Base-by-base conservation (phyloP, 2,888 invertebrate genomes). In the Unio delphinus region DNA sequence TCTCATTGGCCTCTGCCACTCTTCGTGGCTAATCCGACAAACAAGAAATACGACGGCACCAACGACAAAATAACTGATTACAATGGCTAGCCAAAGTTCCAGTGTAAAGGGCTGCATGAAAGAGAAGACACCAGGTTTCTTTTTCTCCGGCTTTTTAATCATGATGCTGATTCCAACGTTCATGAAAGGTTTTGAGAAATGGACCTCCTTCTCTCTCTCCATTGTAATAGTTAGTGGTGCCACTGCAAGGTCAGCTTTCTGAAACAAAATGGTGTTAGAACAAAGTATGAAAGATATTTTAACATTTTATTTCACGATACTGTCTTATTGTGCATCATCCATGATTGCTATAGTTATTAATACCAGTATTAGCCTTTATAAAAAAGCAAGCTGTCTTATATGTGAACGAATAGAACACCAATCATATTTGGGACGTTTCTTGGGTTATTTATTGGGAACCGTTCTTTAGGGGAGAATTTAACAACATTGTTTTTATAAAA, bases 171-270 rank as follows among this genome's bases (percentile, higher is more conserved):
- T 96, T 72, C 97, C 97, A 74, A 98, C 93, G 28, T 96, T 95
- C 94, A 99, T 96, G 92, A 98, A 99, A 8, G 99, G 98, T 91
- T 98, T 98, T 86, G 95, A 97, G 91, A 99, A 98, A 91, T 98
- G 98, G 82, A 99, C 96, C 76, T 97, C 96, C 78, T 95, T 92
- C 91, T 98, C 97, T 62, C 98, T 92, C 88, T 95, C 96, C 26
- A 95, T 94, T 63, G 97, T 98, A 86, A 99, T 96, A 45, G 97
- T 97, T 91, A 99, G 93, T 61, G 98, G 95, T 34, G 97, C 98
- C 70, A 99, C 95, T 1, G 97, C 96, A 87, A 99, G 93, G 90
- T 99, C 98, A 30, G 97, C 97, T 91, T 96, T 96, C 97, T 98
- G 76, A 8, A 73, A 73, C 8, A 26, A 18, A 65, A 64, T 18